Evolutionary conservation across 2,113 vertebrate species (phyloP).

Genomic region (Lepus europaeus): DNA sequence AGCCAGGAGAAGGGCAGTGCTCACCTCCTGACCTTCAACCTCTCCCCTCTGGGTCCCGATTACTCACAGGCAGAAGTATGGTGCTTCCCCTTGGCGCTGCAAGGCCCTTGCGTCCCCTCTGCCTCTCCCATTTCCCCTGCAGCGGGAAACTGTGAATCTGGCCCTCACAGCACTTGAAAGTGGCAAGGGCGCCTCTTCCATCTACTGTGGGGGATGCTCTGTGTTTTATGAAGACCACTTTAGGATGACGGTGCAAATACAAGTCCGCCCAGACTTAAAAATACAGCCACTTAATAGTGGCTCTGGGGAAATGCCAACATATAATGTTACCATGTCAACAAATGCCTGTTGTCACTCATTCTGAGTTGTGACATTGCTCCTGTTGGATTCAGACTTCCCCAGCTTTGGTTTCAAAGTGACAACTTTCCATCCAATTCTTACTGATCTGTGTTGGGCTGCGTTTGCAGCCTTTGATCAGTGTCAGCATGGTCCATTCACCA

Average conservation of each 20-base stretch:
- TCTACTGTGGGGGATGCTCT: not conserved
- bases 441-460: not conserved
- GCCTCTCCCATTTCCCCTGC: accelerated
- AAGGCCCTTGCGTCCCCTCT: not conserved
- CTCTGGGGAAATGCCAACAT: not conserved
- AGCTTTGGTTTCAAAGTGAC: not conserved
- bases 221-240: constrained; percentile 46
- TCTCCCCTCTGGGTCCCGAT: not conserved
- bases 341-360: not conserved
- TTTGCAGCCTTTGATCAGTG: not conserved
- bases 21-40: not conserved
- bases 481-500: not conserved
- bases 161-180: not conserved
- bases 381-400: constrained; percentile 28
- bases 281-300: not conserved
- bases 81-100: not conserved
- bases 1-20: not conserved
- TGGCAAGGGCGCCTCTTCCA: not conserved
- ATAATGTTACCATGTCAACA: constrained; percentile 33
- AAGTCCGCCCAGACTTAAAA: not conserved
- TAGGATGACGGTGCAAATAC: not conserved
- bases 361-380: constrained; percentile 24
- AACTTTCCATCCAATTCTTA: not conserved
- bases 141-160: not conserved
- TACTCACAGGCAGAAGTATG: not conserved